A percentile compares a stretch with the other conserved stretches of the same genome.
These are phyloP conservation scores for Sitodiplosis mosellana DNA, from an alignment of 1,140 invertebrate genomes.

Conservation along the genomic window DNA sequence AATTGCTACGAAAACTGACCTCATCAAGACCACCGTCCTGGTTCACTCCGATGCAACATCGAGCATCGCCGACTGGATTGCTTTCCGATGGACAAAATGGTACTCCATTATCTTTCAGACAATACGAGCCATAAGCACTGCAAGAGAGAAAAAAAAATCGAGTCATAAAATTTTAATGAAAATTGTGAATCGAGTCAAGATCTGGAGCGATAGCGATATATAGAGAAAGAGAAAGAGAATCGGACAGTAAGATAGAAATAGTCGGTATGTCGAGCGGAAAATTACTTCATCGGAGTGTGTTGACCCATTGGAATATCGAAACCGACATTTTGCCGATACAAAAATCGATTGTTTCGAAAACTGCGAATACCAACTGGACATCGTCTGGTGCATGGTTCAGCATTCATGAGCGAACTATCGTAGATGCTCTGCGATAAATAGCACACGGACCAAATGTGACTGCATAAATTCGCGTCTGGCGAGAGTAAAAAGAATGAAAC, in stretches of 20 bases:
- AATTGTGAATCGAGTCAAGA: not conserved
- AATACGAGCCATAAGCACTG: conserved; percentile 45
- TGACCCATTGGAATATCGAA: conserved; percentile 33
- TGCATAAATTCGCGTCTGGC: conserved; percentile 27
- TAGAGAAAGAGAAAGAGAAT: not conserved
- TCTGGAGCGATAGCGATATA: no score
- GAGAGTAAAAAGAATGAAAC: not conserved
- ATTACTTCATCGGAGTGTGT: conserved; percentile 31
- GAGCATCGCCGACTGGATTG: conserved; percentile 35
- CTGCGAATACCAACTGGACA: conserved; percentile 25
- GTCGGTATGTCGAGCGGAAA: not conserved
- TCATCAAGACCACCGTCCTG: not conserved
- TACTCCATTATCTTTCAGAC: conserved; percentile 33
- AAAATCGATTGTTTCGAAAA: not conserved
- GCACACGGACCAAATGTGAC: conserved; percentile 32
- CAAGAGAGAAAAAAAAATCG: conserved; percentile 6
- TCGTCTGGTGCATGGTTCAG: conserved; percentile 28
- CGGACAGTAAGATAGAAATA: not conserved
- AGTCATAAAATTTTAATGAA: conserved; percentile 1
- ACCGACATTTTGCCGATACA: conserved; percentile 15
- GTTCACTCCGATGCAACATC: conserved; percentile 34
- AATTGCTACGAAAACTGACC: not conserved
- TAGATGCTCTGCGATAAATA: conserved; percentile 33
- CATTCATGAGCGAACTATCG: conserved; percentile 17
- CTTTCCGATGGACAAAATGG: conserved; percentile 43